A percentile compares a stretch with the other conserved stretches of the same genome.
Conservation (phyloP, 2,888 invertebrate species). For the Xestia xanthographa region DNA sequence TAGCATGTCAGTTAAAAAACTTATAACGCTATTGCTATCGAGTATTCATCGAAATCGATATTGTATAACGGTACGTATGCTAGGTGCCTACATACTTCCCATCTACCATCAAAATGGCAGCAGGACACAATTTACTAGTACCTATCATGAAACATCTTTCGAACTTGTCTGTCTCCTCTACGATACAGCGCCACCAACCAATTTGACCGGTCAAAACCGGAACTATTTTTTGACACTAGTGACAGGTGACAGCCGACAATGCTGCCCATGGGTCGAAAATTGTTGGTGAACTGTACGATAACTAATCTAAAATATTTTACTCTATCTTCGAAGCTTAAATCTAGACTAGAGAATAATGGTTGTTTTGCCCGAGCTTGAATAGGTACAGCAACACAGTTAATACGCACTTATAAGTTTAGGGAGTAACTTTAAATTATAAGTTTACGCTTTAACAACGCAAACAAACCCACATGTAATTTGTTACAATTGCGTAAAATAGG, state of each 20-base stretch:
- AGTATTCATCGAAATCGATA: neutral
- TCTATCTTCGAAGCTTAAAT: slow-evolving; percentile 48
- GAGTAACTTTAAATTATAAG: slow-evolving; percentile 39
- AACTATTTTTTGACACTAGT: neutral
- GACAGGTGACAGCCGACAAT: neutral
- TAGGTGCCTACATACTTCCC: neutral
- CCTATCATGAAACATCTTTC: neutral
- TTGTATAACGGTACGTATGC: neutral
- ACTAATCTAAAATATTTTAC: neutral
- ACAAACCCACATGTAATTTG: slow-evolving; percentile 2
- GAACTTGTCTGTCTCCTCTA: neutral
- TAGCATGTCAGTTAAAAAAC: neutral
- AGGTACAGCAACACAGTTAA: slow-evolving; percentile 70
- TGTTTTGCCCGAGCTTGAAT: slow-evolving; percentile 88
- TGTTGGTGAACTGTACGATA: slow-evolving; percentile 7
- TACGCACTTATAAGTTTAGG: slow-evolving; percentile 72
- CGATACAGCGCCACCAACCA: neutral
- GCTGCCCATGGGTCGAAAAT: neutral
- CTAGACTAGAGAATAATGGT: slow-evolving; percentile 74
- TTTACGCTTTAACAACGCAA: slow-evolving; percentile 29
- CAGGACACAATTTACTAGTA: neutral
- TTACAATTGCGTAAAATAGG: slow-evolving; percentile 7
- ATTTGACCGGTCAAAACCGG: neutral
- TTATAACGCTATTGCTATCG: neutral
- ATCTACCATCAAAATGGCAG: too few species aligned